Evolutionary conservation across 2,797 vertebrate species (phyloP), one percentile per base, ranked within the genome.

Genomic region (Sciurus vulgaris): DNA sequence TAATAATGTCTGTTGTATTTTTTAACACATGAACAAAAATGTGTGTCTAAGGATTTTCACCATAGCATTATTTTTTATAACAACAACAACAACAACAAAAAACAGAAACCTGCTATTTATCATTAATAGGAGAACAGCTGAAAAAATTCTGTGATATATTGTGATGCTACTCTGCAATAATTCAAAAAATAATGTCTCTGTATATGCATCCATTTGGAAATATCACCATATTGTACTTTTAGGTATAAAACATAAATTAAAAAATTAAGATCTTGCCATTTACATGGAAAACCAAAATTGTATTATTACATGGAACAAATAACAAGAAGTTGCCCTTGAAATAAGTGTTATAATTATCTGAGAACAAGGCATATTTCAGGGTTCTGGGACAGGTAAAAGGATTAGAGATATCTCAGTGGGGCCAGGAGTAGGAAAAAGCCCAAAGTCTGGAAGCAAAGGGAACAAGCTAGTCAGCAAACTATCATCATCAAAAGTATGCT

Each of bases 261-360:
- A 41, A 38, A 79, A 86, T 56, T 18, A 77, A 49, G 10, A 41
- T 2, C 47, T 77, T 86, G 69, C 12, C 33, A 41, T 65, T 92
- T 83, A 69, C 20, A 90, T 72, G 54, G 49, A 67, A 96, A 89
- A 78, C 12, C 5, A 44, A 95, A 93, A 61, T 15, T 70, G 24
- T 2, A 38, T 77, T 73, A 78, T 77, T 73, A 78, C 70, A 86
- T 63, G 47, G 13, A 1, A 49, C 13, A 87, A 76, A 35, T 5
- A 93, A 41, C 73, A 94, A 90, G 30, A 89, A 94, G 12, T 12
- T 11, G 72, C 18, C 26, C 5, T 13, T 93, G 38, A 88, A 76
- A 70, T 51, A 78, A 78, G 35, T 20, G 11, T 85, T 93, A 74
- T 67, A 67, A 51, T 35, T 17, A 38, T 59, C 20, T 91, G 49